phyloP scores from a whole-genome alignment of 2,113 vertebrate genomes.

The Motacilla alba region DNA sequence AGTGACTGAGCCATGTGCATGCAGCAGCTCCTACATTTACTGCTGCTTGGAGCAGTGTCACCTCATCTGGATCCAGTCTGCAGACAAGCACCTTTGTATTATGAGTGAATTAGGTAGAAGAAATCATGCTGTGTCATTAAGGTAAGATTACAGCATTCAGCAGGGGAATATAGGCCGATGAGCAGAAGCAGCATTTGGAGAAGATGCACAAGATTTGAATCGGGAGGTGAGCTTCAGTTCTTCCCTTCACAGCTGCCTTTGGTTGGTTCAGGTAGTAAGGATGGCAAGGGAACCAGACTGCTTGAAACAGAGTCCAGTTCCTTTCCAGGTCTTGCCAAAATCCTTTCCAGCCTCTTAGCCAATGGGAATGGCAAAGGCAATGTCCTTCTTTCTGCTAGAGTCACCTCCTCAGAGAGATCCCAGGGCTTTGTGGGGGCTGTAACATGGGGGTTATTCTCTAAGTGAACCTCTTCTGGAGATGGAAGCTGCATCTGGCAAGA shows the following conservation, averaged over 20 bases:
- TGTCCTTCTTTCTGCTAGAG: background rate
- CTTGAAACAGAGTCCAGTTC: background rate
- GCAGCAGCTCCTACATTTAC: background rate
- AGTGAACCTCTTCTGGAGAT: background rate
- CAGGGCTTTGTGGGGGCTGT: background rate
- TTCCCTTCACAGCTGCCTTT: background rate
- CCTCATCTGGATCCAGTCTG: fast-evolving
- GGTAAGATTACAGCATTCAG: background rate
- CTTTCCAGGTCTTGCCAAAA: background rate
- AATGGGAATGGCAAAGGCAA: background rate
- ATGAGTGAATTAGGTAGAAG: background rate
- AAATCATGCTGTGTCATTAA: background rate
- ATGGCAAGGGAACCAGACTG: background rate
- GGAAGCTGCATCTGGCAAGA: background rate
- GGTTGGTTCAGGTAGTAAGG: background rate
- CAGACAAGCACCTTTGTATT: background rate
- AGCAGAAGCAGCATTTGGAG: background rate
- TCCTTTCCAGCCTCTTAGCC: background rate
- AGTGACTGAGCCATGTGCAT: background rate
- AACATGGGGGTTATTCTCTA: background rate
- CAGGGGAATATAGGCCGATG: background rate
- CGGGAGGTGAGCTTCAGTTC: background rate
- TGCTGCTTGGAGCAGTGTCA: background rate
- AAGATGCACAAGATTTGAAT: background rate
- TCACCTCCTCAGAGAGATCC: background rate